phyloP scores from a whole-genome alignment of 2,888 invertebrate species.

The Arge pagana region DNA sequence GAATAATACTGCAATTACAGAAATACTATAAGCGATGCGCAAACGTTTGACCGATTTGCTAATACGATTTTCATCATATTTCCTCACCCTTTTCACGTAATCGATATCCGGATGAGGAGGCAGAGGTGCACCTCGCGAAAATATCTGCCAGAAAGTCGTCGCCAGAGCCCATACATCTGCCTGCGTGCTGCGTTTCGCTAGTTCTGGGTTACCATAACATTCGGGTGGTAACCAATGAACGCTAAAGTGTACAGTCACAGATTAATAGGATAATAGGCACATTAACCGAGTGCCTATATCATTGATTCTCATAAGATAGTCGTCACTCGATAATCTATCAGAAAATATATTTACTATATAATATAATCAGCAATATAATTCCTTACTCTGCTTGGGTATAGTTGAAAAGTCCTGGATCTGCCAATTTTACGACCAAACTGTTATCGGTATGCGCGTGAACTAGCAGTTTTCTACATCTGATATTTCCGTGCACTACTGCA shows the following conservation, averaged over 20 bases:
- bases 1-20: constrained; percentile 64
- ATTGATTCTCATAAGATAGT: neutral
- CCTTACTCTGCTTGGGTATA: constrained; percentile 67
- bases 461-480: constrained; percentile 80
- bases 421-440: constrained; percentile 76
- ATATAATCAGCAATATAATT: too few relatives aligned
- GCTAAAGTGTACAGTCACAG: too few relatives aligned
- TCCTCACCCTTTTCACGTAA: constrained; percentile 57
- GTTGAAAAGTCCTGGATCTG: constrained; percentile 75
- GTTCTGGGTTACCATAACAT: constrained; percentile 71
- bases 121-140: constrained; percentile 72
- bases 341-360: too few relatives aligned
- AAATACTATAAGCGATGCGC: neutral
- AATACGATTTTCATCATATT: constrained; percentile 17
- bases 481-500: constrained; percentile 81
- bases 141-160: constrained; percentile 92
- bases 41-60: too few relatives aligned
- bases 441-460: constrained; percentile 75
- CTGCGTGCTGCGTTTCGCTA: constrained; percentile 69
- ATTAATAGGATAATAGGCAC: constrained; percentile 4
- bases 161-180: constrained; percentile 92
- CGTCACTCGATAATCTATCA: neutral
- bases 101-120: constrained; percentile 45
- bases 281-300: neutral
- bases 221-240: constrained; percentile 91